Base-by-base conservation (phyloP, 2,113 vertebrate species). In the Choloepus hoffmanni region DNA sequence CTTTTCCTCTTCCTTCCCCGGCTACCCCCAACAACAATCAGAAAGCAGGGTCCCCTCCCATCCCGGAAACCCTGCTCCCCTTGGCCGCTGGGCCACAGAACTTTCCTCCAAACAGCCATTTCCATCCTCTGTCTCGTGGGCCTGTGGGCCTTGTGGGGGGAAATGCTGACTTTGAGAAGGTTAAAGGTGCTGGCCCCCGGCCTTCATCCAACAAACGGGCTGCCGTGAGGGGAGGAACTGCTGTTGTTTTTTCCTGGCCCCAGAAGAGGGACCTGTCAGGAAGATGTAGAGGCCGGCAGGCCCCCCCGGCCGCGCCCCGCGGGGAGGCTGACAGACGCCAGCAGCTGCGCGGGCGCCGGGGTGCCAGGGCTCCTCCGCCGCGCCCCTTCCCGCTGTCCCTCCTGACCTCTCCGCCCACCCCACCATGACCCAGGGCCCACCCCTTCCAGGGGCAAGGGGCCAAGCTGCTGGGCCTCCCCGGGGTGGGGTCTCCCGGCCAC, bases 211-310 rank as follows among this genome's bases (percentile, higher is more conserved):
- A 97, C 98, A 98, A 98, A 99, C 95, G 98, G 98, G 96, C 4
- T 85, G 85, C 55, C 0, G 11, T 30, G 43, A 53, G 96, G 96
- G 95, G 95, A 76, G 40, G 45, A 60, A 4, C 1, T 96, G 72
- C 96, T 98, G 96, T 98, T 98, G 96, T 98, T 98, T 89, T 97
- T 95, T 97, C 96, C 97, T 78, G 95, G 96, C 55, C 97, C 95
- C 97, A 76, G 97, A 89, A 98, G 96, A 94, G 74, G 74, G 97
- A 98, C 68, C 98, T 98, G 99, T 99, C 99, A 99, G 96, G 98
- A 99, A 98, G 99, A 99, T 98, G 98, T 97, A 98, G 98, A 97
- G 98, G 97, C 95, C 98, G 98, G 97, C 97, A 77, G 98, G 97
- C 95, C 95, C 50, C 50, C 96, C 97, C 4, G 9, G 91, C 83